Evolutionary conservation across 2,797 vertebrate genomes (phyloP), one percentile per base, ranked within the genome.

Genomic region (Myotis pilosus): DNA sequence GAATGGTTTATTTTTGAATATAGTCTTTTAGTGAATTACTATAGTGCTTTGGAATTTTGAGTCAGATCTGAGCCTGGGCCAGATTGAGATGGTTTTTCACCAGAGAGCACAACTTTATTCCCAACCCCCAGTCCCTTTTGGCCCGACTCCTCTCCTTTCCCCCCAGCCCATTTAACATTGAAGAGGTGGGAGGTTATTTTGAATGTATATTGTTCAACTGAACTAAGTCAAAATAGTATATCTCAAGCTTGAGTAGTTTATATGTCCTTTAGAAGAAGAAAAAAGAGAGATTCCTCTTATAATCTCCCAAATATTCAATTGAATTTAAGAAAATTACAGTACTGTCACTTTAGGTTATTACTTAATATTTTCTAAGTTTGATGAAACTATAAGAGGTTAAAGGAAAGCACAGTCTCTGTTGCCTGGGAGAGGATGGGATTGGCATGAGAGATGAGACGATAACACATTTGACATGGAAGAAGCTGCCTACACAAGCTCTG

Each of bases 331-430:
- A 76, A 86, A 68, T 57, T 84, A 7, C 1, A 81, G 4, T 71
- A 30, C 44, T 81, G 23, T 94, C 36, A 60, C 23, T 89, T 94
- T 51, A 71, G 49, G 5, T 87, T 80, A 41, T 87, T 80, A 71
- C 30, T 89, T 78, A 66, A 49, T 57, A 53, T 91, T 94, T 96
- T 62, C 89, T 55, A 91, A 76, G 5, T 95, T 92, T 68, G 87
- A 87, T 78, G 75, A 72, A 93, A 62, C 53, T 85, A 0, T 25
- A 23, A 41, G 76, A 47, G 12, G 75, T 91, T 66, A 62, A 92
- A 90, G 30, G 30, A 85, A 94, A 92, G 44, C 38, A 60, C 12
- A 33, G 25, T 47, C 69, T 85, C 44, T 88, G 15, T 85, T 76
- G 30, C 28, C 36, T 89, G 16, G 25, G 75, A 93, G 36, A 38